A percentile compares a stretch with the other conserved stretches of the same genome.
phyloP scores from a whole-genome alignment of 1,140 invertebrate species.

The Antheraea mylitta region DNA sequence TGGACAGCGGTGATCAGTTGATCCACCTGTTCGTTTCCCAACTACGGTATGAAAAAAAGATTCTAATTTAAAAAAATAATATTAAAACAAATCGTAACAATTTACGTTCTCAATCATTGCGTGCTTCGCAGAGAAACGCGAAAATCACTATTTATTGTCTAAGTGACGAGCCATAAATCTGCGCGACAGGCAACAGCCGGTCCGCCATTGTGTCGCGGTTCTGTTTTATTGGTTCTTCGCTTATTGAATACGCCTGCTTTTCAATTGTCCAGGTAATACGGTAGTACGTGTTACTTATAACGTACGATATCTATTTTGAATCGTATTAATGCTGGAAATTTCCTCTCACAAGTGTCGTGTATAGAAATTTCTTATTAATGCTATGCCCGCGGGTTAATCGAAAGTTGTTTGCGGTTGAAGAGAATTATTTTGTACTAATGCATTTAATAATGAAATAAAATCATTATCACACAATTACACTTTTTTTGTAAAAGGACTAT shows the following conservation, averaged over 20 bases:
- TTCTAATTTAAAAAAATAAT: background rate
- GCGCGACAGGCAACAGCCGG: constrained; percentile 33
- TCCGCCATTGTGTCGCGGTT: constrained; percentile 52
- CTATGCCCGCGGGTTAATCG: too few species aligned
- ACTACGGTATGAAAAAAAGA: too few species aligned
- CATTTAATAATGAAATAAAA: too few species aligned
- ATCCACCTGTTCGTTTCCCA: too few species aligned
- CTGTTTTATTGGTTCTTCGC: constrained; percentile 46
- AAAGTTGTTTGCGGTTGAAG: too few species aligned
- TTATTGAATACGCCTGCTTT: constrained; percentile 49
- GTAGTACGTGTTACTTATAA: constrained; percentile 4
- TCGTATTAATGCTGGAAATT: background rate
- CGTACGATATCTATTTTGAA: background rate
- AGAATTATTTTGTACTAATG: too few species aligned
- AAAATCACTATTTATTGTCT: constrained; percentile 75
- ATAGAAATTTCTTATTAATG: background rate
- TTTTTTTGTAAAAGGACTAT: too few species aligned
- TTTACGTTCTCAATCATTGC: constrained; percentile 39
- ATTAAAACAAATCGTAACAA: background rate
- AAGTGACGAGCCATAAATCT: constrained; percentile 71
- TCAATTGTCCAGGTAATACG: constrained; percentile 13
- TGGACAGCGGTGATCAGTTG: too few species aligned
- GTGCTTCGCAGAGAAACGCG: constrained; percentile 52
- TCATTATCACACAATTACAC: too few species aligned
- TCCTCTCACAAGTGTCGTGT: background rate